Conservation (phyloP, 1,140 invertebrate species). For the Atopsyche davidsoni region DNA sequence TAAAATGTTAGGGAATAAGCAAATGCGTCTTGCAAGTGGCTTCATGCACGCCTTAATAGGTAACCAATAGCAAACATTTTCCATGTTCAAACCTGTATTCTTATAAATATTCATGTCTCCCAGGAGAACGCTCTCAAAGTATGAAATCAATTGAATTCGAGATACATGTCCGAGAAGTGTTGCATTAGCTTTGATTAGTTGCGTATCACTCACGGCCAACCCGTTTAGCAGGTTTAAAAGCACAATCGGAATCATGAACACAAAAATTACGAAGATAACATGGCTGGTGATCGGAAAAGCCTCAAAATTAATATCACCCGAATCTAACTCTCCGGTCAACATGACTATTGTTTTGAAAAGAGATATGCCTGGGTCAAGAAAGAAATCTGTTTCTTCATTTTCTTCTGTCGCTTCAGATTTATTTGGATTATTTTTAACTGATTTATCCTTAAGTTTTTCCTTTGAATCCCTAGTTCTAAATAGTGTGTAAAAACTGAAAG, state of each 20-base stretch:
- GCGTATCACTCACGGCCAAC: conserved; percentile 73
- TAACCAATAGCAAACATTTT: conserved; percentile 46
- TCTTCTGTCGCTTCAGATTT: conserved; percentile 33
- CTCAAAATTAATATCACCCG: conserved; percentile 65
- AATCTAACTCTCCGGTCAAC: conserved; percentile 79
- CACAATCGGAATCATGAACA: conserved; percentile 74
- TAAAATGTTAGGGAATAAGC: conserved; percentile 58
- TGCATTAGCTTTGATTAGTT: conserved; percentile 66
- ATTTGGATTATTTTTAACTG: conserved; percentile 39
- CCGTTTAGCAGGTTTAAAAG: conserved; percentile 76
- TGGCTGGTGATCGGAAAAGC: conserved; percentile 61
- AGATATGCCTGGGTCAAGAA: conserved; percentile 57
- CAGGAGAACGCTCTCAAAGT: conserved; percentile 65
- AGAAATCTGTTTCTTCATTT: conserved; percentile 52
- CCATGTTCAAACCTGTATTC: conserved; percentile 33
- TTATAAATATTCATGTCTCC: conserved; percentile 44
- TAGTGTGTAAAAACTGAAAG: conserved; percentile 69
- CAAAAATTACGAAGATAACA: conserved; percentile 68
- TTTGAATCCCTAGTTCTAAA: conserved; percentile 46
- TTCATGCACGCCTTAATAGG: conserved; percentile 40
- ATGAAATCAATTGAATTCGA: conserved; percentile 60
- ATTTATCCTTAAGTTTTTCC: conserved; percentile 36
- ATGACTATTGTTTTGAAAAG: conserved; percentile 77
- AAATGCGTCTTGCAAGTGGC: conserved; percentile 50
- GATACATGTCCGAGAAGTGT: conserved; percentile 68